A percentile compares a stretch with the other conserved stretches of the same genome.
phyloP scores from a whole-genome alignment of 2,113 vertebrate genomes.

The Cairina moschata region DNA sequence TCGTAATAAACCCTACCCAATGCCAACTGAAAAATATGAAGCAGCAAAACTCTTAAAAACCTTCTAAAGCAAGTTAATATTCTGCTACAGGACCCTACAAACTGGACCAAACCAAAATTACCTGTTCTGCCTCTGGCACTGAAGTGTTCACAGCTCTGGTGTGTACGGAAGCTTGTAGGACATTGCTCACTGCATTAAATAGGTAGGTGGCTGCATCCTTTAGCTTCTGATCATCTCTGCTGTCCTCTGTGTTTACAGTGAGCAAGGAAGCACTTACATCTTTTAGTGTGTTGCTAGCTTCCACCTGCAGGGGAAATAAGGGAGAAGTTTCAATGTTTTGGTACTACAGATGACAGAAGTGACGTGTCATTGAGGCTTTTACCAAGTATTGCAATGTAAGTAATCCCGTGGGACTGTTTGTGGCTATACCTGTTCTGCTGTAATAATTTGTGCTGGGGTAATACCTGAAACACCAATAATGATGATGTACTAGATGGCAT shows the following conservation, averaged over 20 bases:
- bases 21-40: background rate
- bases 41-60: background rate
- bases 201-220: slow-evolving; percentile 78
- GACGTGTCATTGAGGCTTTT: background rate
- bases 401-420: background rate
- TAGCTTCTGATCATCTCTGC: slow-evolving; percentile 60
- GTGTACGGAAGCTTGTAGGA: slow-evolving; percentile 81
- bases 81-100: background rate
- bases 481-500: background rate
- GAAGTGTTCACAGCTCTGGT: slow-evolving; percentile 12
- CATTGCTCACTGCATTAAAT: slow-evolving; percentile 84
- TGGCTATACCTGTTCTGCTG: rapidly evolving
- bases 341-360: background rate
- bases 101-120: slow-evolving; percentile 6
- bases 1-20: background rate
- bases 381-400: background rate
- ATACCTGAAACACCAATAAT: background rate
- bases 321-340: background rate
- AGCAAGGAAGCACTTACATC: slow-evolving; percentile 83
- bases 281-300: slow-evolving; percentile 80
- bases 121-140: slow-evolving; percentile 53
- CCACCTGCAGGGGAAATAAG: slow-evolving; percentile 70
- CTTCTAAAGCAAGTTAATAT: background rate
- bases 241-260: slow-evolving; percentile 59
- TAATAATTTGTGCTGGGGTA: background rate